phyloP scores from a whole-genome alignment of 2,113 vertebrate species.

The Myrmecophaga tridactyla region DNA sequence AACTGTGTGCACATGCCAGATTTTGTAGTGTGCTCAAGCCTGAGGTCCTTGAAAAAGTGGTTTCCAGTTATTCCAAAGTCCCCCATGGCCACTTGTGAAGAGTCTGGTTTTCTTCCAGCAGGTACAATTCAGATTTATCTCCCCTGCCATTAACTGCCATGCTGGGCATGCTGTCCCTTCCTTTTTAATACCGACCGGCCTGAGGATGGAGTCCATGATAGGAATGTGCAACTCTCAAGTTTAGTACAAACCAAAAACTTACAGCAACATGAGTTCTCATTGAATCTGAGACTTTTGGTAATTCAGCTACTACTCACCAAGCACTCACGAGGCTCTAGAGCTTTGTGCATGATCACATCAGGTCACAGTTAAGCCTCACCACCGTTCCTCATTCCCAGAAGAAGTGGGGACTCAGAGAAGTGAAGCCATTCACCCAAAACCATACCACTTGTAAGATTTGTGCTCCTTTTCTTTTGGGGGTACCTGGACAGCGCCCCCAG shows the following conservation, averaged over 20 bases:
- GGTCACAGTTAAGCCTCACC: not conserved
- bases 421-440: not conserved
- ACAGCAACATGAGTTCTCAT: not conserved
- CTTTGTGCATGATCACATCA: no score
- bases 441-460: not conserved
- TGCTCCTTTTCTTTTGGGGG: not conserved
- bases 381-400: not conserved
- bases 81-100: fast-evolving
- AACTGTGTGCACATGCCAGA: not conserved
- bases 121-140: no score
- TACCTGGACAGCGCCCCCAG: fast-evolving
- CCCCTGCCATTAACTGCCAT: not conserved
- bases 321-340: not conserved
- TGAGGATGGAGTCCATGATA: not conserved
- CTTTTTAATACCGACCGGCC: not conserved
- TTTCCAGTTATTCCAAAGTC: not conserved
- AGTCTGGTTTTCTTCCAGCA: not conserved
- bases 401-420: not conserved
- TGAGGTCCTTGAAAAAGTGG: not conserved
- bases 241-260: not conserved
- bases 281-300: not conserved
- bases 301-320: not conserved
- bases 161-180: not conserved
- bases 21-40: not conserved
- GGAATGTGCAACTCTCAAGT: not conserved